phyloP scores from a whole-genome alignment of 37 sponge, comb jelly and placozoan genomes.

The Diacarnus erythraeanus region DNA sequence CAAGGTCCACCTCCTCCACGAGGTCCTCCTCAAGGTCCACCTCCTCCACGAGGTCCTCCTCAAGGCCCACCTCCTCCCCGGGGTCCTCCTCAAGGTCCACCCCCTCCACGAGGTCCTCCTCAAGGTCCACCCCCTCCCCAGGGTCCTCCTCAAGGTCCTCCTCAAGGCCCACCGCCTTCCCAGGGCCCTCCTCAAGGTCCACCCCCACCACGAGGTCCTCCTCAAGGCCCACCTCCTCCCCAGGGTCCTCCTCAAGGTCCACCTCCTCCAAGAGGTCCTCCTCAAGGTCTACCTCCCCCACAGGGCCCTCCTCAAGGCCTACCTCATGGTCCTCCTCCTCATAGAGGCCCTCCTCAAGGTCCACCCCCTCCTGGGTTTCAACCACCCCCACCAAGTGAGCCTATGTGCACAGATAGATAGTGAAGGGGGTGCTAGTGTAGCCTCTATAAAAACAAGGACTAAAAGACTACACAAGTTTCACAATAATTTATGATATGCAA shows the following conservation, averaged over 20 bases:
- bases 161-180: background rate
- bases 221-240: constrained; percentile 4
- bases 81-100: constrained; percentile 1
- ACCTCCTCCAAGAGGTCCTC: background rate
- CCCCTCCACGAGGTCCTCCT: background rate
- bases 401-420: no score
- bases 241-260: constrained; percentile 11
- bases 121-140: background rate
- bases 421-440: no score
- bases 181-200: background rate
- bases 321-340: background rate
- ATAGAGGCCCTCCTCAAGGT: background rate
- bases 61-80: background rate
- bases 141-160: background rate
- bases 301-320: background rate
- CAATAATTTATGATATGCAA: background rate
- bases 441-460: no score
- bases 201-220: constrained; percentile 1
- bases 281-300: constrained; percentile 4
- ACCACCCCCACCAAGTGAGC: background rate
- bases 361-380: background rate
- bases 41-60: background rate
- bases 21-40: background rate
- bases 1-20: constrained; percentile 6
- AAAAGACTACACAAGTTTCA: background rate